A percentile compares a stretch with the other conserved stretches of the same genome.
phyloP scores from a whole-genome alignment of 1,140 invertebrate genomes.

The Aphelinus certus region DNA sequence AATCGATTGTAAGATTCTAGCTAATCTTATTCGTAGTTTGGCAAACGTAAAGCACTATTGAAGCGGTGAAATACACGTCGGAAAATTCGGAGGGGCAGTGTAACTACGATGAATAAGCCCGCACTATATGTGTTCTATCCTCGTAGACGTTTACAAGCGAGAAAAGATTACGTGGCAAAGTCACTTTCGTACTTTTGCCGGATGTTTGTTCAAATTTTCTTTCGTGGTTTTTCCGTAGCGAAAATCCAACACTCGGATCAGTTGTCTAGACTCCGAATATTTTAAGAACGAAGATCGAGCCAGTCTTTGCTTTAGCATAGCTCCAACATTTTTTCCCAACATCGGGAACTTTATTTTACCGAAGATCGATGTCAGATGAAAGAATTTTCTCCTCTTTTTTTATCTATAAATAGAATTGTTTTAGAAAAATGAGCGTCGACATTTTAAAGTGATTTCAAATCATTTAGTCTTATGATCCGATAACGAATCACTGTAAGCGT shows the following conservation, averaged over 20 bases:
- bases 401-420: constrained; percentile 1
- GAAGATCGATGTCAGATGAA: no score
- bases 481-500: neutral
- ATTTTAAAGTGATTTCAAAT: constrained; percentile 17
- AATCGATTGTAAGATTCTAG: no score
- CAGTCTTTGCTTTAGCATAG: constrained; percentile 10
- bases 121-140: no score
- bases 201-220: neutral
- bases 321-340: neutral
- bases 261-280: neutral
- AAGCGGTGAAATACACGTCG: no score
- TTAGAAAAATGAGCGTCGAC: neutral
- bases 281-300: neutral
- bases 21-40: no score
- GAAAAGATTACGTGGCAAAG: no score
- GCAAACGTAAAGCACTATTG: no score
- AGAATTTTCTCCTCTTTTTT: neutral
- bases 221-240: neutral
- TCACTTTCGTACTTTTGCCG: no score
- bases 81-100: no score
- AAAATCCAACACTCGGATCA: neutral
- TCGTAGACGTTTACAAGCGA: no score
- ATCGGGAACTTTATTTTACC: neutral
- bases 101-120: no score
- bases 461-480: constrained; percentile 7